Conservation (phyloP, 1,140 invertebrate species). For the Archegozetes longisetosus region DNA sequence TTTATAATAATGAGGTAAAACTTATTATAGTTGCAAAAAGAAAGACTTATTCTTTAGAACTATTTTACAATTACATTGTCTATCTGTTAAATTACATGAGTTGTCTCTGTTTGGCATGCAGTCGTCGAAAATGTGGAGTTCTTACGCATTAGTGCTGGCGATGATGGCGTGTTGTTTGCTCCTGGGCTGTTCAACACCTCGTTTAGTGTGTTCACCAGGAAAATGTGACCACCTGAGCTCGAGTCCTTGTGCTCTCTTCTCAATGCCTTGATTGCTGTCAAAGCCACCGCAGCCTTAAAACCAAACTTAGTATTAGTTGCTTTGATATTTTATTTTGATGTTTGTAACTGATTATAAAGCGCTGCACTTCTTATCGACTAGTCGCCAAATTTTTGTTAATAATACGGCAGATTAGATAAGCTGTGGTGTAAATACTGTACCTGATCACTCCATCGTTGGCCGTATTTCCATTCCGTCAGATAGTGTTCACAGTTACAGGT, state of each 20-base stretch:
- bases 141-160: not conserved
- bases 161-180: slow-evolving; percentile 5
- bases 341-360: not conserved
- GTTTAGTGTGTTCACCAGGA: slow-evolving; percentile 18
- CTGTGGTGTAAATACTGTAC: slow-evolving; percentile 3
- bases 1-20: no score
- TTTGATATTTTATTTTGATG: not conserved
- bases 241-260: slow-evolving; percentile 13
- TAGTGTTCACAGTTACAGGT: slow-evolving; percentile 27
- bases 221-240: slow-evolving; percentile 13
- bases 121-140: not conserved
- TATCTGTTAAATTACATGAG: not conserved
- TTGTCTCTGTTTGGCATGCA: not conserved
- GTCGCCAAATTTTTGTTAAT: no score
- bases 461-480: slow-evolving; percentile 27
- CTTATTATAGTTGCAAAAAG: no score
- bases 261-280: slow-evolving; percentile 17
- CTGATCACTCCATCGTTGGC: slow-evolving; percentile 26
- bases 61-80: no score
- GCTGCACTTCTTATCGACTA: not conserved
- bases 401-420: not conserved
- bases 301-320: not conserved
- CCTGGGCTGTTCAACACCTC: slow-evolving; percentile 18
- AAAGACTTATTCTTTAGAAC: no score
- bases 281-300: slow-evolving; percentile 14